Percentiles rank a stretch among this genome's conserved stretches.
phyloP scores from a whole-genome alignment of 1,140 invertebrate species.

The Diachasma alloeum region DNA sequence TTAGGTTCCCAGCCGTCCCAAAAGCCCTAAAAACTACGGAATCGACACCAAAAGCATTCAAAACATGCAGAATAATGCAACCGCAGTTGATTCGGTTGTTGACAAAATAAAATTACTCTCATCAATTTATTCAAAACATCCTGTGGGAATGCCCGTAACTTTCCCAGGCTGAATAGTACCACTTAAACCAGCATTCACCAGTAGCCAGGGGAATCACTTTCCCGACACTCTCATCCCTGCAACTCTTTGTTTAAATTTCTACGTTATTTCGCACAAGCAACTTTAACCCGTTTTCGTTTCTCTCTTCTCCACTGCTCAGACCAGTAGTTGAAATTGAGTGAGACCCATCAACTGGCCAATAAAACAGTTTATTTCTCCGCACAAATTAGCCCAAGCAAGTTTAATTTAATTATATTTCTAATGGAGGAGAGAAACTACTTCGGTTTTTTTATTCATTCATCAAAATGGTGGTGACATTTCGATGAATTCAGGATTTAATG shows the following conservation, averaged over 20 bases:
- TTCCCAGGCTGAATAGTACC: neutral
- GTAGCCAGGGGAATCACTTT: neutral
- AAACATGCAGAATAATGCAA: neutral
- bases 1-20: neutral
- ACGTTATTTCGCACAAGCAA: neutral
- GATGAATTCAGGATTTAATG: neutral
- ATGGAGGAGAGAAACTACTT: neutral
- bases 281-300: neutral
- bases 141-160: neutral
- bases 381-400: neutral
- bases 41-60: neutral
- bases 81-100: neutral
- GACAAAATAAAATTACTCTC: neutral
- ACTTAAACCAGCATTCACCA: neutral
- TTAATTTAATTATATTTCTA: neutral
- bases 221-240: neutral
- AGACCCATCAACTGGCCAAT: neutral
- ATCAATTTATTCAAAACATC: neutral
- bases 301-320: neutral
- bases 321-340: neutral
- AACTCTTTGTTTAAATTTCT: neutral
- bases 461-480: neutral
- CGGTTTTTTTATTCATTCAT: neutral
- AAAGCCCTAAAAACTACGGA: neutral
- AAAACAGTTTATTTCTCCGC: neutral